Conservation (phyloP, 2,797 vertebrate species). For the Ctenochaetus hawaiiensis region DNA sequence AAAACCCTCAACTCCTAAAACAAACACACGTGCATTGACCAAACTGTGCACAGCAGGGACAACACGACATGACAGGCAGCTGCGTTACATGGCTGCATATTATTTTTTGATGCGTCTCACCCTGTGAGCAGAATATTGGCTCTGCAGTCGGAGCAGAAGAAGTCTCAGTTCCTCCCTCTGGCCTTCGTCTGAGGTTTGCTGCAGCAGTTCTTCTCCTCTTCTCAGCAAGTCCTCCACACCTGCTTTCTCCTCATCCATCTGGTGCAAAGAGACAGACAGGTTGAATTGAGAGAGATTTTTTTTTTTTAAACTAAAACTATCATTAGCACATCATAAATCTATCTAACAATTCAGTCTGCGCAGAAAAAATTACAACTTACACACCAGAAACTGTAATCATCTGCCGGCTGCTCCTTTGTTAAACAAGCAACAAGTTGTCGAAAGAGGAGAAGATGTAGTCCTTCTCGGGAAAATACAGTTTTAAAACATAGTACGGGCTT, state of each 20-base stretch:
- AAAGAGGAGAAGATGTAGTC: not conserved
- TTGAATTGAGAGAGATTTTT: slow-evolving; percentile 8
- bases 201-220: slow-evolving; percentile 90
- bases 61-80: slow-evolving; percentile 1
- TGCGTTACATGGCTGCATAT: not conserved
- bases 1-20: slow-evolving; percentile 83
- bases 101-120: slow-evolving; percentile 59
- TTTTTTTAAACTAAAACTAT: not conserved
- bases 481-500: slow-evolving; percentile 30
- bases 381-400: not conserved
- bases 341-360: not conserved
- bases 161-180: slow-evolving; percentile 89
- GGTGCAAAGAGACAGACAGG: slow-evolving; percentile 34
- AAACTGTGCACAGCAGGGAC: not conserved
- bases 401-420: not conserved
- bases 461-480: slow-evolving; percentile 35
- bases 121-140: slow-evolving; percentile 88
- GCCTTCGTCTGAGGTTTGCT: slow-evolving; percentile 86
- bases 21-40: slow-evolving; percentile 23
- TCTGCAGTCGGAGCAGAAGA: slow-evolving; percentile 89
- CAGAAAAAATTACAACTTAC: slow-evolving; percentile 7
- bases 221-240: slow-evolving; percentile 91
- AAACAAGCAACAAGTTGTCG: slow-evolving; percentile 9
- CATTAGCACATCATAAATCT: not conserved
- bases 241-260: slow-evolving; percentile 93